A percentile compares a stretch with the other conserved stretches of the same genome.
Conservation (phyloP, 1,140 invertebrate species). For the Panonychus citri region DNA sequence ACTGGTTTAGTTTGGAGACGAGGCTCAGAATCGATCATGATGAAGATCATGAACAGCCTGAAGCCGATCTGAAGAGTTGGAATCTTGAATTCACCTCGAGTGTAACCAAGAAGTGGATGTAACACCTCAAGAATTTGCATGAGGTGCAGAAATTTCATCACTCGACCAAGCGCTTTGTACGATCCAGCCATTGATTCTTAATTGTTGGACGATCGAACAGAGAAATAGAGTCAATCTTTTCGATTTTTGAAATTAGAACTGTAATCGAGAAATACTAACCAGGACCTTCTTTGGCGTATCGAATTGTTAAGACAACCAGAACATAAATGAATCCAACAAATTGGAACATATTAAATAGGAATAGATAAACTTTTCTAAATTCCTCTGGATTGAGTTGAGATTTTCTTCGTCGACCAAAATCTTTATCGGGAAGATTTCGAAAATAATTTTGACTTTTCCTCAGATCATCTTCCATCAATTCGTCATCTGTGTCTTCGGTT, state of each 20-base stretch:
- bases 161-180: conserved; percentile 47
- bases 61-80: conserved; percentile 37
- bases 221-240: neutral
- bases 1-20: conserved; percentile 63
- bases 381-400: conserved; percentile 29
- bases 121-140: conserved; percentile 65
- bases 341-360: conserved; percentile 73
- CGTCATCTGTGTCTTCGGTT: too few relatives aligned
- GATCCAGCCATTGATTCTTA: conserved; percentile 41
- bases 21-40: conserved; percentile 55
- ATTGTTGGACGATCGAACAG: conserved; percentile 15
- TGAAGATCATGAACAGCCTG: conserved; percentile 51
- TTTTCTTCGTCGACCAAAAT: conserved; percentile 49
- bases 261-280: too few relatives aligned
- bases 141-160: conserved; percentile 55
- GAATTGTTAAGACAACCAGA: conserved; percentile 41
- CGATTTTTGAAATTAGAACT: too few relatives aligned
- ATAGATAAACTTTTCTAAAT: conserved; percentile 56
- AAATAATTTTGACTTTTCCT: conserved; percentile 16
- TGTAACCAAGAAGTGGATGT: conserved; percentile 67
- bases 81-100: conserved; percentile 38
- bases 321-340: conserved; percentile 65
- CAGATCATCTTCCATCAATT: conserved; percentile 29
- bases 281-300: conserved; percentile 44
- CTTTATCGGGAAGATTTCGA: conserved; percentile 41